A percentile compares a stretch with the other conserved stretches of the same genome.
phyloP scores from a whole-genome alignment of 2,113 vertebrate species.

The Lynx canadensis region DNA sequence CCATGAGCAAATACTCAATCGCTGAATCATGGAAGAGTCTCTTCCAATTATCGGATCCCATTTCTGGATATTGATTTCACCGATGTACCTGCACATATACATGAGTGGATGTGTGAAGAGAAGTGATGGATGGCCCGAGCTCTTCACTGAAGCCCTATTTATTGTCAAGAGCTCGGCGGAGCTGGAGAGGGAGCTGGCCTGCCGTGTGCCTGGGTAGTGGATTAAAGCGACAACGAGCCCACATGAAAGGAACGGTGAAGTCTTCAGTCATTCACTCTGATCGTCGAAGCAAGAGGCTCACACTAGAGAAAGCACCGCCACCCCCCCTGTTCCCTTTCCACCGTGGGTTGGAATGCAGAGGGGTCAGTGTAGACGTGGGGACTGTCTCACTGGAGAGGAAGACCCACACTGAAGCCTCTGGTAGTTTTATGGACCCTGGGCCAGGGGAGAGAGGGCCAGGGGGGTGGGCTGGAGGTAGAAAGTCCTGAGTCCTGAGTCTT shows the following conservation, averaged over 20 bases:
- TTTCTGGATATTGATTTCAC: neutral
- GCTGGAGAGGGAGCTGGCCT: neutral
- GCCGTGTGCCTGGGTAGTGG: neutral
- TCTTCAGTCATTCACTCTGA: neutral
- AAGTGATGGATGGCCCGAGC: neutral
- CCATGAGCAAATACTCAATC: neutral
- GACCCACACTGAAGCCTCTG: neutral
- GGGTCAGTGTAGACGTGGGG: neutral
- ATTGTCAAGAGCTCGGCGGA: neutral
- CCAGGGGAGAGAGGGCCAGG: rapidly evolving
- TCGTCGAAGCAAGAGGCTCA: neutral
- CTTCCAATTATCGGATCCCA: neutral
- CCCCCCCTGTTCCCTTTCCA: too few species aligned
- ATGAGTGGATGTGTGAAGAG: neutral
- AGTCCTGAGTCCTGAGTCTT: neutral
- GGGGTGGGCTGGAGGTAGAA: neutral
- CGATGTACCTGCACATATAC: neutral
- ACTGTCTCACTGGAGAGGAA: neutral
- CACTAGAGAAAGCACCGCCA: neutral
- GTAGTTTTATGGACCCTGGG: neutral
- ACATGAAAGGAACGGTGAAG: neutral
- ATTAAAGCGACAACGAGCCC: neutral
- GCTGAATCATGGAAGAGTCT: neutral
- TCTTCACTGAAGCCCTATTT: neutral
- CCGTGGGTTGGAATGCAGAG: rapidly evolving